phyloP scores from a whole-genome alignment of 1,140 invertebrate genomes.

The Eubasilissa regina region DNA sequence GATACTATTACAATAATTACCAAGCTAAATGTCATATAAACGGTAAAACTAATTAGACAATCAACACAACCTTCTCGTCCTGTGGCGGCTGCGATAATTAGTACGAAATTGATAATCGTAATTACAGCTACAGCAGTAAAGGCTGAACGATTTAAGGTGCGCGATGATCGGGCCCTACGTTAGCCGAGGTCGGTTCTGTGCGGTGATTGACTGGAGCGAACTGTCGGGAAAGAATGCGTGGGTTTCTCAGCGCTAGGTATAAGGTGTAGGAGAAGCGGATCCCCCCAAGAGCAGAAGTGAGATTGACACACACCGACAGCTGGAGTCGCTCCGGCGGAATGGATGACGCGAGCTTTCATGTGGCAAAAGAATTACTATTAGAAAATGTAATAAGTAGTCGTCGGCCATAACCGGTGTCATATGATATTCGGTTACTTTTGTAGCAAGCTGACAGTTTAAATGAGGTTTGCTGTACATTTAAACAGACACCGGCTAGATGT shows the following conservation, averaged over 20 bases:
- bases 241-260: background rate
- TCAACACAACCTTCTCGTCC: too few species aligned
- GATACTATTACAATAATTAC: too few species aligned
- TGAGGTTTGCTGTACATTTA: background rate
- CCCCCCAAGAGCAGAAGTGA: conserved; percentile 18
- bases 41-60: too few species aligned
- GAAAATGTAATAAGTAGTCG: background rate
- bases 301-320: conserved; percentile 54
- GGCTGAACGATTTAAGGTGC: too few species aligned
- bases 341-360: conserved; percentile 21
- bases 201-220: background rate
- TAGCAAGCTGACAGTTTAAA: conserved; percentile 8
- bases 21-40: too few species aligned
- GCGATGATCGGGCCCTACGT: too few species aligned
- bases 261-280: too few species aligned
- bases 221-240: background rate
- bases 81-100: too few species aligned
- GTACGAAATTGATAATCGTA: too few species aligned
- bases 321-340: conserved; percentile 23
- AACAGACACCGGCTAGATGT: background rate
- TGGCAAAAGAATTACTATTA: conserved; percentile 25
- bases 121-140: too few species aligned
- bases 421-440: conserved; percentile 27
- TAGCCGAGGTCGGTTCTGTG: background rate
- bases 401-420: conserved; percentile 13